Conservation (phyloP, 2,113 vertebrate species). For the Nicator chloris region DNA sequence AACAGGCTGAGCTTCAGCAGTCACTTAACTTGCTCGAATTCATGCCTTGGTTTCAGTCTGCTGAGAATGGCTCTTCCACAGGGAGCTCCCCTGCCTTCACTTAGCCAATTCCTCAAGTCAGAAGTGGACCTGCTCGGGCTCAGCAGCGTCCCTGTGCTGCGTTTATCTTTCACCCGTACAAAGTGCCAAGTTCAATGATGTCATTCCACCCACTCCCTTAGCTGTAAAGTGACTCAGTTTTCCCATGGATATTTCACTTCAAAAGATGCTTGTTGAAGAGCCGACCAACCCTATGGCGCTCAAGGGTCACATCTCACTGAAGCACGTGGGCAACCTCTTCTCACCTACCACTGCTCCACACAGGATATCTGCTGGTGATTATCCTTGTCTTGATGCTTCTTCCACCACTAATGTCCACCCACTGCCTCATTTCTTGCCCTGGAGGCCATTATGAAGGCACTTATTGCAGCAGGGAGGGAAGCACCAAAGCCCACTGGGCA, state of each 20-base stretch:
- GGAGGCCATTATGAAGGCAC: not conserved
- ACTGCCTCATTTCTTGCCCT: not conserved
- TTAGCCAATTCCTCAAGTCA: not conserved
- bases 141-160: accelerated
- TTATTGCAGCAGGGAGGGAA: not conserved
- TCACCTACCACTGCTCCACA: not conserved
- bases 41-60: not conserved
- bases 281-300: accelerated
- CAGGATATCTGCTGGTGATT: not conserved
- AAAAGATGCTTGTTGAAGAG: not conserved
- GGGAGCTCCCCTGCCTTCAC: not conserved
- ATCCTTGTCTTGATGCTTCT: not conserved
- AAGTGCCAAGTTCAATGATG: not conserved
- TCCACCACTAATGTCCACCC: not conserved
- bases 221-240: not conserved
- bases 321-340: not conserved
- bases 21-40: not conserved
- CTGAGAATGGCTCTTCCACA: not conserved
- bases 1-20: not conserved
- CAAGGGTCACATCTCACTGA: not conserved
- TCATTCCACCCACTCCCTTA: not conserved
- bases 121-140: not conserved
- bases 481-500: not conserved
- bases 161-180: not conserved
- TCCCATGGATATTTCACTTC: not conserved